Percentiles rank a stretch among this genome's conserved stretches.
Evolutionary conservation across 2,797 vertebrate genomes (phyloP).

Genomic region (Pangasius macronema): DNA sequence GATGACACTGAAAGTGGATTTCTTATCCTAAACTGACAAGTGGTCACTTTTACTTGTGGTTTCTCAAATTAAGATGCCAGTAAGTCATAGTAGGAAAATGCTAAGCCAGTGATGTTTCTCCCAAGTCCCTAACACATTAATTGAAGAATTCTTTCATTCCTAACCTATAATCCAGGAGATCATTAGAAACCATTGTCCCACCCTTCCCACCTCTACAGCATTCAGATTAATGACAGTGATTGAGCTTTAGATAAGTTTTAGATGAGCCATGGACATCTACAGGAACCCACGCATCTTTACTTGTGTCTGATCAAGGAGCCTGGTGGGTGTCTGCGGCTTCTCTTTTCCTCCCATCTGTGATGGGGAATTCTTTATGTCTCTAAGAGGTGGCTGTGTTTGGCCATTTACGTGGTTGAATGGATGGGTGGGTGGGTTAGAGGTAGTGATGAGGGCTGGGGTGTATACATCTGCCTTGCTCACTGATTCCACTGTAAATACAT

Average conservation of each 20-base stretch:
- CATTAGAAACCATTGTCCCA: constrained; percentile 45
- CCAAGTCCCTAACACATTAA: not conserved
- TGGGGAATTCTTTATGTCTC: constrained; percentile 54
- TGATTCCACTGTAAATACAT: constrained; percentile 58
- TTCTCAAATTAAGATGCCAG: constrained; percentile 15
- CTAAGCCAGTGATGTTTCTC: constrained; percentile 18
- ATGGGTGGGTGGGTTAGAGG: constrained; percentile 45
- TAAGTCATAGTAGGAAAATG: not conserved
- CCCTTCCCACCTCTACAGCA: constrained; percentile 43
- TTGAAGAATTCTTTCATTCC: constrained; percentile 36
- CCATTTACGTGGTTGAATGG: constrained; percentile 57
- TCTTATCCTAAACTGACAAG: not conserved
- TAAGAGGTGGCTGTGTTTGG: constrained; percentile 56
- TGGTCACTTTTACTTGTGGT: constrained; percentile 12
- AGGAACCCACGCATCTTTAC: constrained; percentile 40
- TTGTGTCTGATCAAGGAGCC: constrained; percentile 48
- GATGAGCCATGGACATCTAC: constrained; percentile 48
- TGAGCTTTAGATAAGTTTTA: constrained; percentile 52
- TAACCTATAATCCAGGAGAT: constrained; percentile 20
- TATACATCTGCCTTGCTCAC: constrained; percentile 55
- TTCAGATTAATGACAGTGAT: constrained; percentile 40
- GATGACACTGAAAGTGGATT: constrained; percentile 6
- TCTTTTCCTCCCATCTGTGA: constrained; percentile 56
- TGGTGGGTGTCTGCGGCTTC: constrained; percentile 51
- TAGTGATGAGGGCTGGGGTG: constrained; percentile 51